Conservation (phyloP, 2,888 invertebrate genomes). For the Dendrolimus pini region DNA sequence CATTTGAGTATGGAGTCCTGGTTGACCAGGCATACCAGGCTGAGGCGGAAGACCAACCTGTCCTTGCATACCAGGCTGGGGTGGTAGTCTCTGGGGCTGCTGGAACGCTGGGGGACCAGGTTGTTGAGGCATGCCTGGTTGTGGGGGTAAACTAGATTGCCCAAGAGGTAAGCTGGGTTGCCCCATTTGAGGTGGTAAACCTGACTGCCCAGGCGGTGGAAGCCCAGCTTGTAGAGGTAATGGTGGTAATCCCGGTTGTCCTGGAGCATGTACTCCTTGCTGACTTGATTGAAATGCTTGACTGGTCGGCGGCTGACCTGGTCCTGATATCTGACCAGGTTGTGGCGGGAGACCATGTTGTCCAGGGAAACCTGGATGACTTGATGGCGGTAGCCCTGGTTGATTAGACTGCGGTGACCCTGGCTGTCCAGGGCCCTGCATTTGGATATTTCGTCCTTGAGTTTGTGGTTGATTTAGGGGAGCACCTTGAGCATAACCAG, state of each 20-base stretch:
- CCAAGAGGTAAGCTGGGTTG: slow-evolving; percentile 17
- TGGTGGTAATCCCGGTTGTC: slow-evolving; percentile 19
- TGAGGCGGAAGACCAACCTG: slow-evolving; percentile 22
- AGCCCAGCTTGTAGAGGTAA: slow-evolving; percentile 12
- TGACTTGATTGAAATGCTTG: slow-evolving; percentile 1
- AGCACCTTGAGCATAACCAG: slow-evolving; percentile 3
- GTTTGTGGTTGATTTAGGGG: background rate
- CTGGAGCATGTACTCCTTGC: slow-evolving; percentile 13
- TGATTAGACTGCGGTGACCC: background rate
- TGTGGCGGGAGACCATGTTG: slow-evolving; percentile 4
- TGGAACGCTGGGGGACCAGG: slow-evolving; percentile 10
- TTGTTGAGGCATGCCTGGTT: slow-evolving; percentile 17
- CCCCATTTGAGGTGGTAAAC: slow-evolving; percentile 10
- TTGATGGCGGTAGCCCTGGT: slow-evolving; percentile 10
- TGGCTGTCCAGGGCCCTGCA: background rate
- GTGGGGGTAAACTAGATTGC: slow-evolving; percentile 11
- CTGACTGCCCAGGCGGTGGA: slow-evolving; percentile 16
- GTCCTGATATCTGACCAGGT: slow-evolving; percentile 1
- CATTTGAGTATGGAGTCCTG: slow-evolving; percentile 15
- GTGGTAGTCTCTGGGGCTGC: slow-evolving; percentile 15
- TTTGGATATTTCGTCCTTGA: background rate
- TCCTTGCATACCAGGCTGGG: slow-evolving; percentile 17
- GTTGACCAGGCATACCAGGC: slow-evolving; percentile 18
- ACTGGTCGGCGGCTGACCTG: background rate
- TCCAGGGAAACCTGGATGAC: slow-evolving; percentile 13